phyloP scores from a whole-genome alignment of 2,888 invertebrate species.

The Noctua comes region DNA sequence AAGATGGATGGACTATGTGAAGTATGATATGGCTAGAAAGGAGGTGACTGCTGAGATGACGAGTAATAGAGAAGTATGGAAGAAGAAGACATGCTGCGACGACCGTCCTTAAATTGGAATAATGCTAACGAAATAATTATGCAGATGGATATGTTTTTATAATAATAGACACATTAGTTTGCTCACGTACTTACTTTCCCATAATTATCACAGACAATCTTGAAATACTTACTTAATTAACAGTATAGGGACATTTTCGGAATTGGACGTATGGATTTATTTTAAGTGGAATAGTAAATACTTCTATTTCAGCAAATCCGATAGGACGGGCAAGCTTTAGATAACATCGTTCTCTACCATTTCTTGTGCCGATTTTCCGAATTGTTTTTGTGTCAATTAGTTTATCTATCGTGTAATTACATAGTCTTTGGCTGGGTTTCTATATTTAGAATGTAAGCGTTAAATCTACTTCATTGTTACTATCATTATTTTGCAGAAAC shows the following conservation, averaged over 20 bases:
- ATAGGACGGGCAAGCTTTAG: conserved; percentile 12
- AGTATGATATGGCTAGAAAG: not conserved
- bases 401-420: conserved; percentile 1
- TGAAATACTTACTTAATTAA: conserved; percentile 12
- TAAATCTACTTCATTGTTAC: not conserved
- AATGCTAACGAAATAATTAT: not conserved
- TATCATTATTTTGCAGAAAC: not conserved
- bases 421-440: not conserved
- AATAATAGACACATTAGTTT: not conserved
- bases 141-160: not conserved
- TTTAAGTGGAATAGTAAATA: conserved; percentile 11
- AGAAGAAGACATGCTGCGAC: not conserved
- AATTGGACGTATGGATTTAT: conserved; percentile 4
- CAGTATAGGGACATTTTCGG: not conserved
- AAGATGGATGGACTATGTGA: not conserved
- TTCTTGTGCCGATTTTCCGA: not conserved
- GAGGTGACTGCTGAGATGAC: not conserved
- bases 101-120: not conserved
- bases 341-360: conserved; percentile 2
- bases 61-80: not conserved
- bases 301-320: conserved; percentile 1
- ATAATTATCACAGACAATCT: not conserved
- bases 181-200: not conserved
- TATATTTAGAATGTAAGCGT: not conserved
- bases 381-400: conserved; percentile 20